These are phyloP conservation scores for Drosophila azteca DNA, from an alignment of 1,140 invertebrate genomes.

Conservation along the genomic window DNA sequence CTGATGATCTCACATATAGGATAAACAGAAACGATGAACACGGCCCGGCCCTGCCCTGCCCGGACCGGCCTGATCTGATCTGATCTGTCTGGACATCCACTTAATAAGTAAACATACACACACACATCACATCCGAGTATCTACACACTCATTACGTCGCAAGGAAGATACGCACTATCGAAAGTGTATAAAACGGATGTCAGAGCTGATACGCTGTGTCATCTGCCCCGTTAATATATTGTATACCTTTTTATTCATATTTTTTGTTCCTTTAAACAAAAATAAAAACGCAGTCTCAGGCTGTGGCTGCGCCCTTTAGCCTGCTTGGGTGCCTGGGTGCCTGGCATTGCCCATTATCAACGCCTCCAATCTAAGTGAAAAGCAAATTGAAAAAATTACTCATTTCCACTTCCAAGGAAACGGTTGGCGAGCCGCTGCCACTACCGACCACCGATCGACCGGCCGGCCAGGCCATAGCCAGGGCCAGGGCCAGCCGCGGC, in stretches of 20 bases:
- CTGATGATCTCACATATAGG: not conserved
- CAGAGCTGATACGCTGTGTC: slow-evolving; percentile 53
- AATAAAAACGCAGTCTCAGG: not conserved
- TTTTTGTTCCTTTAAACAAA: not conserved
- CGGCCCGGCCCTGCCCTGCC: too few species aligned
- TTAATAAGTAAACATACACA: slow-evolving; percentile 17
- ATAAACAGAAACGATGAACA: too few species aligned
- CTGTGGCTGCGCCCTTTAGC: slow-evolving; percentile 22
- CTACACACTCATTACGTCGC: slow-evolving; percentile 7
- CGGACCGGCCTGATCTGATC: too few species aligned
- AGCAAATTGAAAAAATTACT: slow-evolving; percentile 80
- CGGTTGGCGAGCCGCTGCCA: slow-evolving; percentile 56
- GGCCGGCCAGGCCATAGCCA: too few species aligned
- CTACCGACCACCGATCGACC: slow-evolving; percentile 22
- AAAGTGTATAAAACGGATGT: slow-evolving; percentile 33
- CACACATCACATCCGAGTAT: too few species aligned
- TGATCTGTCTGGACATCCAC: slow-evolving; percentile 21
- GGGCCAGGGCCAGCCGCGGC: slow-evolving; percentile 35
- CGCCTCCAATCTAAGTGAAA: slow-evolving; percentile 73
- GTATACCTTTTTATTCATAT: slow-evolving; percentile 40
- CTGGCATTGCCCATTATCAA: slow-evolving; percentile 69
- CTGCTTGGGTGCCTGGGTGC: slow-evolving; percentile 26
- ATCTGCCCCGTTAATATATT: slow-evolving; percentile 49
- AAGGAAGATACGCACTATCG: slow-evolving; percentile 43
- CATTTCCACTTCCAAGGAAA: slow-evolving; percentile 83